A percentile compares a stretch with the other conserved stretches of the same genome.
Evolutionary conservation across 1,140 invertebrate species (phyloP).

Genomic region (Pseudomyrmex concolor): DNA sequence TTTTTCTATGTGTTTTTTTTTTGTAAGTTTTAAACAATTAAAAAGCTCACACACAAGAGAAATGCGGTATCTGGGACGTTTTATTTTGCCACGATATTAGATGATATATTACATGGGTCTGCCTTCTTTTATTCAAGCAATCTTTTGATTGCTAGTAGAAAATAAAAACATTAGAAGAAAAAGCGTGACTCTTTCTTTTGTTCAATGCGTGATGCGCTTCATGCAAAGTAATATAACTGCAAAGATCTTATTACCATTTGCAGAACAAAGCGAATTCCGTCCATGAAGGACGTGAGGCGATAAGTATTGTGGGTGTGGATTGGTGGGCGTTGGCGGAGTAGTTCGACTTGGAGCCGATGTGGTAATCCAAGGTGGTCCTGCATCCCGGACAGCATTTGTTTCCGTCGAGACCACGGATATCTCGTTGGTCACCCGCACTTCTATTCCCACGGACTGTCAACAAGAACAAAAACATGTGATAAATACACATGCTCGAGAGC

Average conservation of each 20-base stretch:
- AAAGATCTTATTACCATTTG: slow-evolving; percentile 78
- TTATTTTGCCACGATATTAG: no score
- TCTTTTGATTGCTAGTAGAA: slow-evolving; percentile 4
- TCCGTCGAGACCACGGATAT: slow-evolving; percentile 59
- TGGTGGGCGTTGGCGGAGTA: slow-evolving; percentile 78
- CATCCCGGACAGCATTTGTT: slow-evolving; percentile 68
- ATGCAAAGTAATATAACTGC: not conserved
- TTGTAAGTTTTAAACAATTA: no score
- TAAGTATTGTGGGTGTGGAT: slow-evolving; percentile 79
- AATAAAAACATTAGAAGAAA: not conserved
- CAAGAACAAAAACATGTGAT: slow-evolving; percentile 24
- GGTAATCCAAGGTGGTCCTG: slow-evolving; percentile 71
- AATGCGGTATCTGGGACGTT: no score
- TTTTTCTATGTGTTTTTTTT: no score
- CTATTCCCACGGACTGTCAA: slow-evolving; percentile 79
- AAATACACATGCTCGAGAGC: not conserved
- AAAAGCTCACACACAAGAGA: no score
- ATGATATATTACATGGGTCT: not conserved
- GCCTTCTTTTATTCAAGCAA: not conserved
- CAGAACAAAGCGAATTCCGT: slow-evolving; percentile 83
- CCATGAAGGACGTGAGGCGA: slow-evolving; percentile 84
- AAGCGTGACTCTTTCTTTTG: not conserved
- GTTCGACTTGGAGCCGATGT: slow-evolving; percentile 73
- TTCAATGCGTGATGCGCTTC: not conserved
- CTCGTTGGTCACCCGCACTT: slow-evolving; percentile 81